Percentiles rank a stretch among this genome's conserved stretches.
phyloP scores from a whole-genome alignment of 2,113 vertebrate genomes.

The Spheniscus mendiculus region DNA sequence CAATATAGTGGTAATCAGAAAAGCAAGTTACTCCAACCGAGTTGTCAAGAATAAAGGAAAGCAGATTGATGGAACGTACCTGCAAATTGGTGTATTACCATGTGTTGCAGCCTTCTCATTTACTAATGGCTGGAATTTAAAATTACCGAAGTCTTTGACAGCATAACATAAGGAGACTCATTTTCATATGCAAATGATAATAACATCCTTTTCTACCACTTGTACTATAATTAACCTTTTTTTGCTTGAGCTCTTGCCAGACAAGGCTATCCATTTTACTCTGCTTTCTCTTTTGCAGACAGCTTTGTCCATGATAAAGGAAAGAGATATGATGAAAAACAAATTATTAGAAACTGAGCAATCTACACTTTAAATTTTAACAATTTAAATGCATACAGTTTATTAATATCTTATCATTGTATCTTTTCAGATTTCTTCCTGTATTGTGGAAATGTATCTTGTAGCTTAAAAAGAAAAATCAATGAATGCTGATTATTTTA shows the following conservation, averaged over 20 bases:
- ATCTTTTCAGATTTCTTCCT: neutral
- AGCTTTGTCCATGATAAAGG: neutral
- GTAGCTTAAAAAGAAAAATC: neutral
- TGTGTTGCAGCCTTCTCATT: neutral
- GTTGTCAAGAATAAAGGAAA: neutral
- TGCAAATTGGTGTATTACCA: neutral
- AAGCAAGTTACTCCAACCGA: neutral
- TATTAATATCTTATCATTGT: neutral
- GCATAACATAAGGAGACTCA: neutral
- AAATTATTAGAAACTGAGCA: neutral
- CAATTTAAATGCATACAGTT: neutral
- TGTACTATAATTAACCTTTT: conserved; percentile 1
- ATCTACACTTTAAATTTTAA: neutral
- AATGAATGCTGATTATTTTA: neutral
- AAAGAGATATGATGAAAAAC: neutral
- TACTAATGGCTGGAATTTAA: neutral
- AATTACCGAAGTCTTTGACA: neutral
- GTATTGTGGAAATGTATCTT: neutral
- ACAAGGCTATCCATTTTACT: neutral
- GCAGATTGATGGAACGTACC: neutral
- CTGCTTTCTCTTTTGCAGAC: neutral
- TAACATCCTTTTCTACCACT: neutral
- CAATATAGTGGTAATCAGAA: neutral
- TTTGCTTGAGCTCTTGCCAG: neutral
- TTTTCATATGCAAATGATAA: conserved; percentile 27